Conservation (phyloP, 2,113 vertebrate species). For the Origma solitaria region DNA sequence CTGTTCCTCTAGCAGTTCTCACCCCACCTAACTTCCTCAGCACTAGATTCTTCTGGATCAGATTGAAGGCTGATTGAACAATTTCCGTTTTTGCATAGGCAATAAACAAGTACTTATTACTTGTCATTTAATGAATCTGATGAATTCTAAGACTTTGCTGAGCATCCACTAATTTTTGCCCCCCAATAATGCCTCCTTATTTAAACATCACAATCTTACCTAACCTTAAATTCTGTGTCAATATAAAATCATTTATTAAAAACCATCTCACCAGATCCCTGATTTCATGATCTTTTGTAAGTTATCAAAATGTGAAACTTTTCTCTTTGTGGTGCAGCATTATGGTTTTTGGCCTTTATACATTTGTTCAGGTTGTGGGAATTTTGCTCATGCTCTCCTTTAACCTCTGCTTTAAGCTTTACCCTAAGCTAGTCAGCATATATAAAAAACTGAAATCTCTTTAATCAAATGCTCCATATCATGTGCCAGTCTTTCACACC, state of each 20-base stretch:
- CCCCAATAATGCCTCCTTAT: background rate
- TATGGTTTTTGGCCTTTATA: background rate
- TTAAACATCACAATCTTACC: background rate
- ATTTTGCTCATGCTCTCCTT: background rate
- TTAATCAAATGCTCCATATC: background rate
- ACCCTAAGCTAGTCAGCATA: background rate
- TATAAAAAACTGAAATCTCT: background rate
- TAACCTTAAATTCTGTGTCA: background rate
- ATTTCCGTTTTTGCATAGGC: background rate
- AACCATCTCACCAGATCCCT: background rate
- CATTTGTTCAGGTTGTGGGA: background rate
- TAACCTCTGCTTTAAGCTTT: background rate
- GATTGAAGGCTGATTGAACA: background rate
- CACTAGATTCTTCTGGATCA: background rate
- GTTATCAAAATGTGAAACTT: background rate
- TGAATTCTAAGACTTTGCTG: background rate
- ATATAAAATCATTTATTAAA: background rate
- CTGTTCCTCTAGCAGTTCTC: background rate
- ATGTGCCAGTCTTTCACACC: background rate
- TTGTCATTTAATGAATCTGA: background rate
- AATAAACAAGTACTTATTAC: background rate
- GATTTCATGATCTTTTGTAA: background rate
- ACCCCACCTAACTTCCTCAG: background rate
- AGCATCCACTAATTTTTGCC: background rate
- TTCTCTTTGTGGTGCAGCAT: background rate